phyloP scores from a whole-genome alignment of 2,113 vertebrate genomes.

The Oplegnathus fasciatus region DNA sequence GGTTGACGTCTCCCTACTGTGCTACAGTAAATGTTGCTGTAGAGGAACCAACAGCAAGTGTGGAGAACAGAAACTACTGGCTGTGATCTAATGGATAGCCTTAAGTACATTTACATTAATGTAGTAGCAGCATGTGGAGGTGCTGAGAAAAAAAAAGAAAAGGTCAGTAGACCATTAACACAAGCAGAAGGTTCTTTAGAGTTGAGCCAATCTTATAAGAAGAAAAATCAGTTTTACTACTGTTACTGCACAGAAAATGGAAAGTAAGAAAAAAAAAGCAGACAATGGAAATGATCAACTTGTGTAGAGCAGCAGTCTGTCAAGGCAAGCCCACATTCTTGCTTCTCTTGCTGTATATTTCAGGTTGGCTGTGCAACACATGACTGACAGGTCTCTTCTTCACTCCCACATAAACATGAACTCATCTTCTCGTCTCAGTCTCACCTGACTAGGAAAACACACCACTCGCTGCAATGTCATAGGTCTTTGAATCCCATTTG shows the following conservation, averaged over 20 bases:
- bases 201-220: neutral
- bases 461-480: neutral
- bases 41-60: neutral
- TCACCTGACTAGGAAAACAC: neutral
- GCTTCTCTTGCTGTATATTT: neutral
- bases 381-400: neutral
- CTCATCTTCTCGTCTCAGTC: no score
- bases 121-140: conserved; percentile 20
- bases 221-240: conserved; percentile 4
- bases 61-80: neutral
- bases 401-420: neutral
- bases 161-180: conserved; percentile 45
- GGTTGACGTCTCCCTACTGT: neutral
- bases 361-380: neutral
- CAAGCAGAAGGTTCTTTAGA: conserved; percentile 1
- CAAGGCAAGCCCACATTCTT: no score
- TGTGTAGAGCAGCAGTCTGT: neutral
- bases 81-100: neutral
- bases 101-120: conserved; percentile 38
- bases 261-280: neutral
- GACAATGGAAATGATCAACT: neutral
- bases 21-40: neutral
- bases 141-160: conserved; percentile 27
- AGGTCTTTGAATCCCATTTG: neutral
- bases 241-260: neutral